phyloP scores from a whole-genome alignment of 64 coral and sea anemone genomes.

The Pachyseris speciosa region DNA sequence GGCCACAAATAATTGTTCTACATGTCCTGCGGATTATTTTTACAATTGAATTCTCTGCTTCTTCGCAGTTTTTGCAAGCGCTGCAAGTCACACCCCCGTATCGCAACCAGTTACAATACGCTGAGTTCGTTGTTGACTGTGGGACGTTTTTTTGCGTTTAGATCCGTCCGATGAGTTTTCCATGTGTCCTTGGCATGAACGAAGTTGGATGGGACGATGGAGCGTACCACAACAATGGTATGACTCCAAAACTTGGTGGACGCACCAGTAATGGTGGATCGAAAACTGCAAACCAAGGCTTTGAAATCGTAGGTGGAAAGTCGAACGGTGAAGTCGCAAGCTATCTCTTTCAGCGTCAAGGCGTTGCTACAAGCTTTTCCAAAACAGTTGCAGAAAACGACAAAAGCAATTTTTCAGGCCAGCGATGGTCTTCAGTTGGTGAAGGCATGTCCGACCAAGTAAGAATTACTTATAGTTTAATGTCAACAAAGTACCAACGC shows the following conservation, averaged over 20 bases:
- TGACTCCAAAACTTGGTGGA: conserved; percentile 86
- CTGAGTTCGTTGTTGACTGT: conserved; percentile 62
- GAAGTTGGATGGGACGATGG: conserved; percentile 99
- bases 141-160: conserved; percentile 76
- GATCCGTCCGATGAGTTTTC: conserved; percentile 99
- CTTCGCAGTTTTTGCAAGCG: conserved; percentile 78
- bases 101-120: conserved; percentile 51
- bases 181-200: conserved; percentile 99
- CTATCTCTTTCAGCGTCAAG: conserved; percentile 98
- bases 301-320: conserved; percentile 86
- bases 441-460: conserved; percentile 96
- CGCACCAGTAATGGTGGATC: conserved; percentile 82
- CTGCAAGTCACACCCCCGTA: conserved; percentile 98
- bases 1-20: conserved; percentile 22
- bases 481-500: background rate
- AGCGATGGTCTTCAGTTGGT: conserved; percentile 89
- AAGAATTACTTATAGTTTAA: background rate
- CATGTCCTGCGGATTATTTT: conserved; percentile 65
- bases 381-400: conserved; percentile 98
- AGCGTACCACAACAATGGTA: conserved; percentile 89
- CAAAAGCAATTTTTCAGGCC: conserved; percentile 88
- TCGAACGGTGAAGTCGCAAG: conserved; percentile 99
- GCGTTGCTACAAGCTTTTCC: conserved; percentile 98
- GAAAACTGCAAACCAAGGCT: conserved; percentile 78
- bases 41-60: background rate